Conservation (phyloP, 30 jellyfish, hydroid and myxozoan genomes). For the Cassiopea xamachana region DNA sequence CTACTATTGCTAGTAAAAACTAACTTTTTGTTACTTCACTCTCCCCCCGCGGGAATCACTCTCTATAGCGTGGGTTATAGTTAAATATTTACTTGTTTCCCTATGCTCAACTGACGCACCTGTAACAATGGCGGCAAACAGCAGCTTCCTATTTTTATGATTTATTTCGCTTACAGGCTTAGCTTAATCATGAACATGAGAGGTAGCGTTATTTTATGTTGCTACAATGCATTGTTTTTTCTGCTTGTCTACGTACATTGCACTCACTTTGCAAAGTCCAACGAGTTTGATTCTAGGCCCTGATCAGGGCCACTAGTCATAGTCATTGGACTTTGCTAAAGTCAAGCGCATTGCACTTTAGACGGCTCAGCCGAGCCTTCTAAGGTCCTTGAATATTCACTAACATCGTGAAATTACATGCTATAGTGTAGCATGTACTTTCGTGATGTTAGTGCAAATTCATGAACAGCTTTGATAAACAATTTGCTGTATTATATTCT, state of each 20-base stretch:
- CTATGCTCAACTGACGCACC: slow-evolving; percentile 68
- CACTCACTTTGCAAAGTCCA: neutral
- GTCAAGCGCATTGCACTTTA: no score
- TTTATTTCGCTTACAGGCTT: neutral
- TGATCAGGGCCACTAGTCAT: neutral
- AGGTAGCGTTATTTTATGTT: neutral
- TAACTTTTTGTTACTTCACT: neutral
- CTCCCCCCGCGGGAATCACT: slow-evolving; percentile 28
- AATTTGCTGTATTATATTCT: no score
- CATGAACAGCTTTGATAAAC: no score
- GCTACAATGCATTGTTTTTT: neutral
- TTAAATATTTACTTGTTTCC: slow-evolving; percentile 61
- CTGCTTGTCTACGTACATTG: neutral
- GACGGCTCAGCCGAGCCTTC: no score
- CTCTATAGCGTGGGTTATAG: slow-evolving; percentile 61
- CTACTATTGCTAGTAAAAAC: neutral
- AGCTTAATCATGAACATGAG: neutral
- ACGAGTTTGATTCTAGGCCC: neutral
- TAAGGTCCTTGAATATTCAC: no score
- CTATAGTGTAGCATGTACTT: no score
- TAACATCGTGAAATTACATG: no score
- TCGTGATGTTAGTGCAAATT: no score
- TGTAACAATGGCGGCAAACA: slow-evolving; percentile 72
- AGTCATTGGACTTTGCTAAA: no score
- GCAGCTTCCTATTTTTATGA: slow-evolving; percentile 10